A percentile compares a stretch with the other conserved stretches of the same genome.
These are phyloP conservation scores for Himalopsyche phryganea DNA, from an alignment of 1,140 invertebrate genomes.

Conservation along the genomic window DNA sequence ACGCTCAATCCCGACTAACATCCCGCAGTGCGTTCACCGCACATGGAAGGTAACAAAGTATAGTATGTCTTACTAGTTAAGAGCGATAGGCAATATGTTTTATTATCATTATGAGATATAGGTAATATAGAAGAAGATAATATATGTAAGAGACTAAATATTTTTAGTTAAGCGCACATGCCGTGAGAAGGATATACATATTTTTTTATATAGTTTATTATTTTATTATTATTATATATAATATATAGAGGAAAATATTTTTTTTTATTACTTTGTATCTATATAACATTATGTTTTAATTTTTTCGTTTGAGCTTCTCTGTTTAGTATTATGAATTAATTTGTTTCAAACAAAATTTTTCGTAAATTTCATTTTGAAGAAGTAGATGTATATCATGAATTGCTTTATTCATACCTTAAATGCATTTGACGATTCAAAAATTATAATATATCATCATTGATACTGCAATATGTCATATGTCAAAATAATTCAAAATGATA, in stretches of 20 bases:
- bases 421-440: neutral
- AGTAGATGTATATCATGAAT: neutral
- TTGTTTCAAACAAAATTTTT: neutral
- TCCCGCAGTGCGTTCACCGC: neutral
- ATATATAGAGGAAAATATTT: conserved; percentile 16
- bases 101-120: conserved; percentile 12
- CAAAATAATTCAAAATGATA: no score
- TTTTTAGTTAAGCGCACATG: conserved; percentile 17
- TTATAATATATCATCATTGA: neutral
- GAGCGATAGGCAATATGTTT: conserved; percentile 1
- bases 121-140: conserved; percentile 14
- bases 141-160: conserved; percentile 13
- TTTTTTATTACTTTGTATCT: conserved; percentile 9
- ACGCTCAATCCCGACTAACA: neutral
- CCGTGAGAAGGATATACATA: conserved; percentile 11
- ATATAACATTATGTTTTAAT: neutral
- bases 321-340: neutral
- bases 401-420: neutral
- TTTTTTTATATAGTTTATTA: conserved; percentile 2
- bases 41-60: conserved; percentile 1
- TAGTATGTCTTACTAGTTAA: conserved; percentile 6
- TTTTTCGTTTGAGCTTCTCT: neutral
- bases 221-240: conserved; percentile 4
- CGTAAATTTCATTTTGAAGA: neutral
- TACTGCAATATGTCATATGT: no score